Evolutionary conservation across 2,797 vertebrate species (phyloP).

Genomic region (Hypotaenidia okinawae): DNA sequence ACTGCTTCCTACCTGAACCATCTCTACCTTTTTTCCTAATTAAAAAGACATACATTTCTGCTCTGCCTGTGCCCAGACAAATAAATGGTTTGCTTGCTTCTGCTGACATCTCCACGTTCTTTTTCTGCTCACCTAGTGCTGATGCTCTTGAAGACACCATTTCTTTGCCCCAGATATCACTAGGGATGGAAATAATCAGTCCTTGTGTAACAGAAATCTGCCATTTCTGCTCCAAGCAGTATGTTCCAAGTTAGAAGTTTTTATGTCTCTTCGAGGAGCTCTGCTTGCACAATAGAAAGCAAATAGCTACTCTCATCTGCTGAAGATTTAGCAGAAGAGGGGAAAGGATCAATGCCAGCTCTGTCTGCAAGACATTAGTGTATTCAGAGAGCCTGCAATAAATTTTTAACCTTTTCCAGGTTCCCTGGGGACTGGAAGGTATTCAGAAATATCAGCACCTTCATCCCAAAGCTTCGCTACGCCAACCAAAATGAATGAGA

Average conservation of each 20-base stretch:
- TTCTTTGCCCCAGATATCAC: constrained; percentile 39
- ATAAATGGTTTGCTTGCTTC: background rate
- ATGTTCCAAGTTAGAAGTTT: constrained; percentile 42
- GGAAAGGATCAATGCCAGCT: constrained; percentile 37
- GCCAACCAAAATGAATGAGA: constrained; percentile 42
- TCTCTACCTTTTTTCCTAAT: background rate
- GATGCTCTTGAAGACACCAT: background rate
- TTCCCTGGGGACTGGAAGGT: constrained; percentile 3
- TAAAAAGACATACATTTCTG: background rate
- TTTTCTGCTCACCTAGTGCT: constrained; percentile 16
- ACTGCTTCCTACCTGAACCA: background rate
- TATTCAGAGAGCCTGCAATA: constrained; percentile 33
- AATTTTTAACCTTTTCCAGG: constrained; percentile 59
- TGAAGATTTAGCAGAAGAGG: background rate
- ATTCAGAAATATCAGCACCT: constrained; percentile 29
- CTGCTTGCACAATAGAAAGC: constrained; percentile 36
- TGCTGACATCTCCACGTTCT: background rate
- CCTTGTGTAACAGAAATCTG: background rate
- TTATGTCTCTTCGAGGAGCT: constrained; percentile 45
- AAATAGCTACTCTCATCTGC: constrained; percentile 39
- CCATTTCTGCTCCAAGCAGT: background rate
- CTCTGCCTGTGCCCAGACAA: background rate
- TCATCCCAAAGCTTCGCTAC: background rate
- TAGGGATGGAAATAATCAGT: constrained; percentile 12
- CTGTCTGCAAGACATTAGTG: constrained; percentile 29